Conservation (phyloP, 2,888 invertebrate species). For the Smittia sp. region DNA sequence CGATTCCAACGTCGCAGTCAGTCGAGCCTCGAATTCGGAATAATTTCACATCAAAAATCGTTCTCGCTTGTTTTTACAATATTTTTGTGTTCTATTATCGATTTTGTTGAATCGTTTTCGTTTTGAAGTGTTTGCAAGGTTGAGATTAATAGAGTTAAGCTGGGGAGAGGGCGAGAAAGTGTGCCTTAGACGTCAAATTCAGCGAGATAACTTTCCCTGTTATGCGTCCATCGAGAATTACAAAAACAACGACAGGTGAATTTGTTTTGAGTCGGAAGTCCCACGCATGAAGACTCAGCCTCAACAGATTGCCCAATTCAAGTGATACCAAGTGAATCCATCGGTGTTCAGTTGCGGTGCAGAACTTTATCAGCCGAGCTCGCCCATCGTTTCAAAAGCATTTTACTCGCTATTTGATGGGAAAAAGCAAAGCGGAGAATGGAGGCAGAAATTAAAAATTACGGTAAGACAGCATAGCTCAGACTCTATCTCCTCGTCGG, state of each 20-base stretch:
- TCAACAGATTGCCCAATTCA: not conserved
- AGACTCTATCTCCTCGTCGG: conserved; percentile 10
- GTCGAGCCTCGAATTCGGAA: not conserved
- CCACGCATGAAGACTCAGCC: not conserved
- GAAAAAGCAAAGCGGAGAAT: conserved; percentile 39
- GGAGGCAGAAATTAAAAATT: conserved; percentile 40
- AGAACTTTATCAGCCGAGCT: conserved; percentile 8
- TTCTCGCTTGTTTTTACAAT: not conserved
- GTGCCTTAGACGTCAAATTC: conserved; percentile 28
- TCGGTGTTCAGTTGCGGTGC: not conserved
- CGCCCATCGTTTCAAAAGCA: conserved; percentile 13
- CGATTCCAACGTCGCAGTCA: not conserved
- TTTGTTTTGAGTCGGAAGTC: conserved; percentile 27
- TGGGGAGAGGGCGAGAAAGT: conserved; percentile 11
- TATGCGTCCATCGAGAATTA: conserved; percentile 37
- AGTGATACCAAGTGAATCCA: not conserved
- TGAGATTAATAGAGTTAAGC: conserved; percentile 18
- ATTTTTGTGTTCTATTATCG: conserved; percentile 35
- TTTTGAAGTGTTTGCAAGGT: conserved; percentile 26
- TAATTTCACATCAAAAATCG: not conserved
- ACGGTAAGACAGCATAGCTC: conserved; percentile 36
- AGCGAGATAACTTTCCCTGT: conserved; percentile 15
- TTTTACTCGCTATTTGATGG: conserved; percentile 39
- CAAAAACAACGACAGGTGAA: conserved; percentile 41
- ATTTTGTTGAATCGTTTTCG: conserved; percentile 21